These are phyloP conservation scores for Bothrops jararaca DNA, from an alignment of 2,113 vertebrate species.

Conservation along the genomic window DNA sequence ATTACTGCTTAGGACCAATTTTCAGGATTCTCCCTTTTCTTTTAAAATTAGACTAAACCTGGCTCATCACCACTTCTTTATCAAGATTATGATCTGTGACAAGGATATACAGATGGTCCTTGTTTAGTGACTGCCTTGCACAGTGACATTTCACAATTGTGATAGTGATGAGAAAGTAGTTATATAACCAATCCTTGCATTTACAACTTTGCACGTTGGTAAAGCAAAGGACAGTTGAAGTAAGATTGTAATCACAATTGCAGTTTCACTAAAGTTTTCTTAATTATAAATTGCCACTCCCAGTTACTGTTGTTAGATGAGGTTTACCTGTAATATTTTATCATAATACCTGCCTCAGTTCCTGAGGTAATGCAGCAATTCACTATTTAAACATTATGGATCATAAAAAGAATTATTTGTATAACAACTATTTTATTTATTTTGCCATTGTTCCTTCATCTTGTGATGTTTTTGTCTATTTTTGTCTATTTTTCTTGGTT, in stretches of 20 bases:
- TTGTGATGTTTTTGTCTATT: not conserved
- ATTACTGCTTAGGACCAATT: not conserved
- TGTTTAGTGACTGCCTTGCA: not conserved
- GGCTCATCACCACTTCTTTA: not conserved
- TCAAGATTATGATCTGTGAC: not conserved
- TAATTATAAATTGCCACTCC: not conserved
- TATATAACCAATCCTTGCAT: not conserved
- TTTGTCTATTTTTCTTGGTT: not conserved
- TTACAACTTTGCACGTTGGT: not conserved
- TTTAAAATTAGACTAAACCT: not conserved
- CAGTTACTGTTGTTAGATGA: not conserved
- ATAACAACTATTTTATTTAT: not conserved
- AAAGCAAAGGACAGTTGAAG: not conserved
- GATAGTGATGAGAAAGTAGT: not conserved
- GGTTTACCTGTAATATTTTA: not conserved
- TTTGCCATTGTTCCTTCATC: not conserved
- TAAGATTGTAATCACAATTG: not conserved
- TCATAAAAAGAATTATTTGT: not conserved
- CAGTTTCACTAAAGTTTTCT: not conserved
- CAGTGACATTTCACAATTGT: not conserved
- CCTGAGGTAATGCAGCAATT: not conserved
- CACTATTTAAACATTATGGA: not conserved
- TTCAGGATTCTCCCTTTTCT: not conserved
- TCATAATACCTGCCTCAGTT: not conserved
- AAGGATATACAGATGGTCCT: not conserved